Evolutionary conservation across 2,888 invertebrate species (phyloP).

Genomic region (Lissonota sp.): DNA sequence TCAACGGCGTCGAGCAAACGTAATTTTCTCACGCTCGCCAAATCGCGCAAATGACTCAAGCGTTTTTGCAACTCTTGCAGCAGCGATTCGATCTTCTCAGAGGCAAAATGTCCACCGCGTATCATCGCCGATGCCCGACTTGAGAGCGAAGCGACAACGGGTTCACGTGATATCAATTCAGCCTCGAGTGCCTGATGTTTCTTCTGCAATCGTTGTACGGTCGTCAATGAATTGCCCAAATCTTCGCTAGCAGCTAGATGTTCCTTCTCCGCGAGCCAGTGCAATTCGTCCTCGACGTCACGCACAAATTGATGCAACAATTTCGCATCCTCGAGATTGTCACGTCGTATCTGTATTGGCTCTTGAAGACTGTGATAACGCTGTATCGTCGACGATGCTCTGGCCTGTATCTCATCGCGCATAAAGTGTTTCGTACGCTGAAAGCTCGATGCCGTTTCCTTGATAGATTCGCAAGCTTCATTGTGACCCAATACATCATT

Average conservation of each 20-base stretch:
- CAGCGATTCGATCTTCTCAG: constrained; percentile 89
- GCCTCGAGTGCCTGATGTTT: constrained; percentile 97
- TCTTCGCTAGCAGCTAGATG: constrained; percentile 89
- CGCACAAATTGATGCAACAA: constrained; percentile 94
- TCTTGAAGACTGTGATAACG: constrained; percentile 93
- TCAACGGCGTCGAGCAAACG: constrained; percentile 92
- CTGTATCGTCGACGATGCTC: constrained; percentile 88
- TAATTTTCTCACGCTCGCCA: constrained; percentile 89
- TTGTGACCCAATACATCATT: constrained; percentile 93
- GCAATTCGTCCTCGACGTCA: constrained; percentile 96
- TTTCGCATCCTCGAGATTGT: constrained; percentile 96
- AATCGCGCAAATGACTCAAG: constrained; percentile 89
- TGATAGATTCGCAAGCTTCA: constrained; percentile 92
- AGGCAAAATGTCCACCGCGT: constrained; percentile 94
- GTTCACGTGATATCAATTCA: constrained; percentile 94
- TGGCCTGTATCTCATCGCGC: constrained; percentile 92
- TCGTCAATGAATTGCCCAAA: constrained; percentile 88
- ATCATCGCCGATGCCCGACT: constrained; percentile 92
- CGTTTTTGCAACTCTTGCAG: constrained; percentile 89
- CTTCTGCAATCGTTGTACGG: constrained; percentile 95
- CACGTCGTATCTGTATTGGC: constrained; percentile 95
- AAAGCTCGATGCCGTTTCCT: constrained; percentile 92
- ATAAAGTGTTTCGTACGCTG: constrained; percentile 94
- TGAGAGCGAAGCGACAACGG: constrained; percentile 90
- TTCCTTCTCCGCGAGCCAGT: constrained; percentile 94